phyloP scores from a whole-genome alignment of 2,888 invertebrate species.

The Dinocampus coccinellae region DNA sequence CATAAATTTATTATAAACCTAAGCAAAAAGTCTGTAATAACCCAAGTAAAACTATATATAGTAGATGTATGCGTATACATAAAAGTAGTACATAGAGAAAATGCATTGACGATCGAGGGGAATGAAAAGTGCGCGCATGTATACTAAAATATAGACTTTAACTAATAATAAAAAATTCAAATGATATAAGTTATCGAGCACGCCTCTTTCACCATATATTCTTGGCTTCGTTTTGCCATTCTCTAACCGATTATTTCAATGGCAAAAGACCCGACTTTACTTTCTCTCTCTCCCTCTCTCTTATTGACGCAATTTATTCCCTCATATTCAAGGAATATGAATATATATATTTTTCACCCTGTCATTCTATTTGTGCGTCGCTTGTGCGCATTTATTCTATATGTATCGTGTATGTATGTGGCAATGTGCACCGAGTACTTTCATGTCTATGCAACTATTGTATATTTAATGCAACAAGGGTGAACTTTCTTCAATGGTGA shows the following conservation, averaged over 20 bases:
- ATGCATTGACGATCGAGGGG: constrained; percentile 8
- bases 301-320: neutral
- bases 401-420: neutral
- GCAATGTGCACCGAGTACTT: neutral
- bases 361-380: constrained; percentile 38
- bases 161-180: constrained; percentile 46
- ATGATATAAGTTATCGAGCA: constrained; percentile 44
- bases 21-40: too few species aligned
- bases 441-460: constrained; percentile 12
- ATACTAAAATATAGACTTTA: constrained; percentile 40
- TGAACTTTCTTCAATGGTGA: neutral
- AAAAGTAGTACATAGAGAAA: neutral
- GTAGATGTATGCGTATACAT: neutral
- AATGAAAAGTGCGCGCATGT: constrained; percentile 35
- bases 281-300: too few species aligned
- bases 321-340: neutral
- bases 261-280: constrained; percentile 18
- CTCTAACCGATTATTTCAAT: neutral
- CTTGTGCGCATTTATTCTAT: constrained; percentile 14
- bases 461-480: neutral
- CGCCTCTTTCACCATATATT: constrained; percentile 33
- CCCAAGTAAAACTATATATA: neutral
- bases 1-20: neutral
- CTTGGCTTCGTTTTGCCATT: constrained; percentile 28
- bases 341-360: constrained; percentile 35